A percentile compares a stretch with the other conserved stretches of the same genome.
phyloP scores from a whole-genome alignment of 2,888 invertebrate genomes.

The Apodemia zela region DNA sequence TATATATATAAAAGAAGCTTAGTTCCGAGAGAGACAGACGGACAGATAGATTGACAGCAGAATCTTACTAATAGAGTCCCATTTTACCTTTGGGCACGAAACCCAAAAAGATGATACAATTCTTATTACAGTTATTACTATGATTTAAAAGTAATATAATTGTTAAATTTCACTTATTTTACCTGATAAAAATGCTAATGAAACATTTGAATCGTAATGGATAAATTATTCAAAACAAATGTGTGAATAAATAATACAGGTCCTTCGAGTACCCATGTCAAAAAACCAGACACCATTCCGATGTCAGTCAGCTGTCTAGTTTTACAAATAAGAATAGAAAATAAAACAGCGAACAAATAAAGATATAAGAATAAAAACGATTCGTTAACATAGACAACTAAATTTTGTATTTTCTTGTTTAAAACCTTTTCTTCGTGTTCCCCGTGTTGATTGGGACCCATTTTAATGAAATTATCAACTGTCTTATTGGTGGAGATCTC shows the following conservation, averaged over 20 bases:
- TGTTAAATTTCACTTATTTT: neutral
- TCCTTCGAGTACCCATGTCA: constrained; percentile 30
- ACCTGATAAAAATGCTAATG: neutral
- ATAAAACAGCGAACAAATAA: constrained; percentile 28
- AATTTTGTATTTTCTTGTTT: neutral
- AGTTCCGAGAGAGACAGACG: too few species aligned
- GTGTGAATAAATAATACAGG: neutral
- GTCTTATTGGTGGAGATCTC: too few species aligned
- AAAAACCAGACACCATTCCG: constrained; percentile 33
- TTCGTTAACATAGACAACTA: neutral
- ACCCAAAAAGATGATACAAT: too few species aligned
- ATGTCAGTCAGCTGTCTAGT: constrained; percentile 35
- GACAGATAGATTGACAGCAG: too few species aligned
- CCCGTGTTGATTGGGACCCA: too few species aligned
- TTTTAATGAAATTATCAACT: too few species aligned
- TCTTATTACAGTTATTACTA: too few species aligned
- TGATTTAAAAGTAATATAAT: too few species aligned
- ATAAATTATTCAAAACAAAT: neutral
- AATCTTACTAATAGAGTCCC: too few species aligned
- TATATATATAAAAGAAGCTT: too few species aligned
- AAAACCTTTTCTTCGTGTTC: too few species aligned
- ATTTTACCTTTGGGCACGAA: too few species aligned
- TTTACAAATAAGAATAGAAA: constrained; percentile 36
- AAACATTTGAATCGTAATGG: constrained; percentile 10
- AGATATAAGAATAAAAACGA: constrained; percentile 32